These are phyloP conservation scores for Gambusia holbrooki DNA, from an alignment of 2,113 vertebrate genomes.

Conservation along the genomic window DNA sequence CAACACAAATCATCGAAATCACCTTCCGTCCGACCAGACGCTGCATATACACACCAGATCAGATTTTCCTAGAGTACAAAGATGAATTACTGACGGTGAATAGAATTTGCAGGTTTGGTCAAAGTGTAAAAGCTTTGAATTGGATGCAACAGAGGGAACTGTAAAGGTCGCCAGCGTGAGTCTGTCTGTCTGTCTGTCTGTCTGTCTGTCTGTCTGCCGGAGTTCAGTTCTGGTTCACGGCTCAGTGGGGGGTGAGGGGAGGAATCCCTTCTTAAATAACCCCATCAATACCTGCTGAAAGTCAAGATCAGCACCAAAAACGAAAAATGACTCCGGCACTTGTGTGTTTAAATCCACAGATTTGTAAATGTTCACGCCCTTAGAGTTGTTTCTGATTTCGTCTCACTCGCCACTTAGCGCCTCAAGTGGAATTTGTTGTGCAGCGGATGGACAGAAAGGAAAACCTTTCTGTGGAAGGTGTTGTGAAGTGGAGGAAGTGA, in stretches of 20 bases:
- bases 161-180: not conserved
- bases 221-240: not conserved
- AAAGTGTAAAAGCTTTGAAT: not conserved
- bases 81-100: not conserved
- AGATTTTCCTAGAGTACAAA: not conserved
- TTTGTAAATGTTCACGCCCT: not conserved
- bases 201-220: not conserved
- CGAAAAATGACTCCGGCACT: not conserved
- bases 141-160: not conserved
- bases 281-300: conserved; percentile 26
- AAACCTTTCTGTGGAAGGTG: not conserved
- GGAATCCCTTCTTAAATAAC: conserved; percentile 11
- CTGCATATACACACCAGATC: not conserved
- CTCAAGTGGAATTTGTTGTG: not conserved
- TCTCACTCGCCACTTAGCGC: too few relatives aligned
- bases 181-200: too few relatives aligned
- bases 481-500: not conserved
- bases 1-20: conserved; percentile 49
- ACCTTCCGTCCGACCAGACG: conserved; percentile 15
- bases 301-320: conserved; percentile 40
- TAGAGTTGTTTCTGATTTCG: not conserved
- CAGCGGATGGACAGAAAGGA: not conserved
- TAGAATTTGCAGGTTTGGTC: not conserved
- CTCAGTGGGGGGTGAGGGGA: not conserved
- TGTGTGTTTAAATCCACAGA: too few relatives aligned